Percentiles rank a stretch among this genome's conserved stretches.
phyloP scores from a whole-genome alignment of 2,797 vertebrate genomes.

The Synaphobranchus kaupii region DNA sequence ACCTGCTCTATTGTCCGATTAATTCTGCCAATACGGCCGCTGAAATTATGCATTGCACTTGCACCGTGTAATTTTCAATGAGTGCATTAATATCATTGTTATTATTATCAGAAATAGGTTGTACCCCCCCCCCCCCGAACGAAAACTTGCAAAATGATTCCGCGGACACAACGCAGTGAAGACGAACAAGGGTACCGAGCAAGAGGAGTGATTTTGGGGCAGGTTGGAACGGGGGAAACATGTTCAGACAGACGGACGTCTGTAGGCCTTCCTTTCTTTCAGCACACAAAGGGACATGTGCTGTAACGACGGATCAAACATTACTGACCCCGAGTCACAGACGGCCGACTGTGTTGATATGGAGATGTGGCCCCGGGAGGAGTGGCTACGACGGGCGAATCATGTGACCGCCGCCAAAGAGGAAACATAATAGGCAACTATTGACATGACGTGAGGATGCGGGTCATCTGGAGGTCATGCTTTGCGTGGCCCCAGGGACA shows the following conservation, averaged over 20 bases:
- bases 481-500: neutral
- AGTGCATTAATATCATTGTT: neutral
- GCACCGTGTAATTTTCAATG: no score
- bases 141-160: neutral
- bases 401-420: neutral
- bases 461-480: slow-evolving; percentile 17
- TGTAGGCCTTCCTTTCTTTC: neutral
- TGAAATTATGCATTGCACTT: neutral
- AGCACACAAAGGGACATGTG: neutral
- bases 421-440: slow-evolving; percentile 14
- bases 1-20: neutral
- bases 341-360: neutral
- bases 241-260: neutral
- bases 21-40: neutral
- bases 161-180: neutral
- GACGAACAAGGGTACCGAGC: neutral
- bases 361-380: neutral
- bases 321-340: neutral
- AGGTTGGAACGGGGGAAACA: no score
- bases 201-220: neutral
- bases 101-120: neutral
- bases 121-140: neutral
- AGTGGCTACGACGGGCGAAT: neutral
- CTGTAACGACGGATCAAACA: slow-evolving; percentile 6
- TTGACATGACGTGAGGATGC: neutral